These are phyloP conservation scores for Periphyllus acericola DNA, from an alignment of 2,888 invertebrate genomes.

Conservation along the genomic window DNA sequence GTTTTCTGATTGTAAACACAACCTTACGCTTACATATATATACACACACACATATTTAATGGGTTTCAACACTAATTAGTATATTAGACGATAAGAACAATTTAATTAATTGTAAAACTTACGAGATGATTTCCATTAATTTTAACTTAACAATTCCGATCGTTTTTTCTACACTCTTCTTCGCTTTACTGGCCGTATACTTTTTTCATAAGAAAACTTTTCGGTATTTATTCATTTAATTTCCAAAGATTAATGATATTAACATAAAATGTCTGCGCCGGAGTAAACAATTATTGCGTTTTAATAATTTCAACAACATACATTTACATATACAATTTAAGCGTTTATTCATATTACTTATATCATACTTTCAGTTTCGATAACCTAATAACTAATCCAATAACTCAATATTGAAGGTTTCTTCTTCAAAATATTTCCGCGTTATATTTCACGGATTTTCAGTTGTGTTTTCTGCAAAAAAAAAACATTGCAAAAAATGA, in stretches of 20 bases:
- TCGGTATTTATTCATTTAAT: background rate
- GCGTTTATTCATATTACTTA: too few relatives aligned
- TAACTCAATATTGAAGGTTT: too few relatives aligned
- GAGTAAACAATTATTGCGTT: background rate
- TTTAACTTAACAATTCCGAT: background rate
- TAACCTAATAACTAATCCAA: too few relatives aligned
- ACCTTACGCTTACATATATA: background rate
- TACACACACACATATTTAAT: background rate
- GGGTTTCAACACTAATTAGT: constrained; percentile 13
- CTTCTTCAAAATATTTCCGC: background rate
- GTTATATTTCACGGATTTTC: too few relatives aligned
- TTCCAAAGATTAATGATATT: background rate
- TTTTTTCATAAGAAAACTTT: constrained; percentile 13
- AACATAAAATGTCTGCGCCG: background rate
- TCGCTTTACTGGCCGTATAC: background rate
- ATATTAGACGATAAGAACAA: constrained; percentile 24
- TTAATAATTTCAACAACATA: background rate
- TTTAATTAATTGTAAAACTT: background rate
- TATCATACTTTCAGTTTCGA: too few relatives aligned
- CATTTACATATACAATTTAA: too few relatives aligned
- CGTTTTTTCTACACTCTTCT: background rate
- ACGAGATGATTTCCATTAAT: background rate
- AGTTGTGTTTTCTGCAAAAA: too few relatives aligned
- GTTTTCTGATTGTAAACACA: constrained; percentile 12
- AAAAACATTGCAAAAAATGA: background rate